Conservation (phyloP, 2,797 vertebrate genomes). For the Hybognathus amarus region DNA sequence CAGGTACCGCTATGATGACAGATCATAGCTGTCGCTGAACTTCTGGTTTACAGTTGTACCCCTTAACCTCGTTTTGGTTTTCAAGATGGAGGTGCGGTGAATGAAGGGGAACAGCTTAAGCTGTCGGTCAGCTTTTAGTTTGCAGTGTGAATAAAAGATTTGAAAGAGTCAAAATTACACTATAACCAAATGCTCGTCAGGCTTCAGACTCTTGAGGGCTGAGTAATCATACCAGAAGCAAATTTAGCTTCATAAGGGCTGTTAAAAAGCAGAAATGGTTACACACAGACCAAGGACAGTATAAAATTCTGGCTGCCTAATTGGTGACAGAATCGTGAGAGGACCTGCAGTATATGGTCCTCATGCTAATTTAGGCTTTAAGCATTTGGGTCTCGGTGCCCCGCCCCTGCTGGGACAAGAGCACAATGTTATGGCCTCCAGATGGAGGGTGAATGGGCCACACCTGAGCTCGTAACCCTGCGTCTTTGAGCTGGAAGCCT, state of each 20-base stretch:
- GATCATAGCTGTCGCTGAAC: too few species aligned
- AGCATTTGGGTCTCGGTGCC: slow-evolving; percentile 61
- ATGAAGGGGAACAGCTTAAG: too few species aligned
- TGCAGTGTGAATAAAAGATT: slow-evolving; percentile 36
- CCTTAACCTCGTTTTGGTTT: too few species aligned
- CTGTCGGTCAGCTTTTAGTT: slow-evolving; percentile 19
- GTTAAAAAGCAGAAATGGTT: slow-evolving; percentile 34
- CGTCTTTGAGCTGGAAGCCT: slow-evolving; percentile 60
- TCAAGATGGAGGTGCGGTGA: too few species aligned
- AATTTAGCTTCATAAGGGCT: slow-evolving; percentile 25
- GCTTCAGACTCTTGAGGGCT: slow-evolving; percentile 23
- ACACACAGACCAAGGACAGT: slow-evolving; percentile 46
- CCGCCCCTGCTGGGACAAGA: slow-evolving; percentile 59
- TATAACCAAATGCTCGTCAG: slow-evolving; percentile 14
- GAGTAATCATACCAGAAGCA: slow-evolving; percentile 21
- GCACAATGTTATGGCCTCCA: slow-evolving; percentile 72
- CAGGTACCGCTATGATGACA: too few species aligned
- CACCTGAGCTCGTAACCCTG: slow-evolving; percentile 71
- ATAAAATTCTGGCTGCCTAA: slow-evolving; percentile 58
- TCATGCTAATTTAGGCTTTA: slow-evolving; percentile 53
- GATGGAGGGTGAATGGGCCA: slow-evolving; percentile 73
- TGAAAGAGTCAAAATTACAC: background rate
- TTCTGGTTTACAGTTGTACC: too few species aligned
- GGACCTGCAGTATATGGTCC: slow-evolving; percentile 42
- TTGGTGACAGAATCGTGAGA: slow-evolving; percentile 63